phyloP scores from a whole-genome alignment of 2,113 vertebrate genomes.

The Boulengeromyrus knoepffleri region DNA sequence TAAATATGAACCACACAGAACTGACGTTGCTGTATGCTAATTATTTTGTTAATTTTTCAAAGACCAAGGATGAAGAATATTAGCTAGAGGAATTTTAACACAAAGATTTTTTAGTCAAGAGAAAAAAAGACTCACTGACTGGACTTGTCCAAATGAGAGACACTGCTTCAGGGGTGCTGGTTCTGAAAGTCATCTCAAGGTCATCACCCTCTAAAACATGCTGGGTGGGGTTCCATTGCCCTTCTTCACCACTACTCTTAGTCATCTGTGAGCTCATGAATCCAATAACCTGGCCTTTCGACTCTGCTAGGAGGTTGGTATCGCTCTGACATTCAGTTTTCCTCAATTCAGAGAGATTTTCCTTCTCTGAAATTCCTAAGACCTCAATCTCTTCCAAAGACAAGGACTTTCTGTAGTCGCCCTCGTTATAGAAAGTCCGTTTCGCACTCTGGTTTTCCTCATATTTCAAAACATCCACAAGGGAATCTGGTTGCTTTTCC shows the following conservation, averaged over 20 bases:
- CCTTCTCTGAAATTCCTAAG: conserved; percentile 44
- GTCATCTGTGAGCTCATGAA: conserved; percentile 38
- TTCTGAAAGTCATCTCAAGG: conserved; percentile 39
- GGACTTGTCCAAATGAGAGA: conserved; percentile 33
- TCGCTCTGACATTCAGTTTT: conserved; percentile 16
- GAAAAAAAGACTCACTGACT: conserved; percentile 39
- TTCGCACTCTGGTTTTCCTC: conserved; percentile 26
- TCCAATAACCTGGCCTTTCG: conserved; percentile 39
- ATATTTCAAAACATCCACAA: conserved; percentile 12
- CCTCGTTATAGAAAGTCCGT: conserved; percentile 29
- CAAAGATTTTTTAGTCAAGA: background rate
- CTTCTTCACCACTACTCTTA: conserved; percentile 33
- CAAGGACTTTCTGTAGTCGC: conserved; percentile 16
- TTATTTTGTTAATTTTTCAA: background rate
- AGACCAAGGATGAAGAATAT: background rate
- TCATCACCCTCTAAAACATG: conserved; percentile 43
- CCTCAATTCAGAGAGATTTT: conserved; percentile 1
- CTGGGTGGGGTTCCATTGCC: conserved; percentile 30
- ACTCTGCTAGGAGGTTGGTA: conserved; percentile 20
- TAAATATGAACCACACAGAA: background rate
- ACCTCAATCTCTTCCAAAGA: conserved; percentile 35
- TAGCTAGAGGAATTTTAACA: background rate
- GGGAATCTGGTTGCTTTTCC: conserved; percentile 35
- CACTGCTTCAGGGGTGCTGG: conserved; percentile 38
- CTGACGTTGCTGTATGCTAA: background rate